phyloP scores from a whole-genome alignment of 2,888 invertebrate species.

The Amaurobius ferox region DNA sequence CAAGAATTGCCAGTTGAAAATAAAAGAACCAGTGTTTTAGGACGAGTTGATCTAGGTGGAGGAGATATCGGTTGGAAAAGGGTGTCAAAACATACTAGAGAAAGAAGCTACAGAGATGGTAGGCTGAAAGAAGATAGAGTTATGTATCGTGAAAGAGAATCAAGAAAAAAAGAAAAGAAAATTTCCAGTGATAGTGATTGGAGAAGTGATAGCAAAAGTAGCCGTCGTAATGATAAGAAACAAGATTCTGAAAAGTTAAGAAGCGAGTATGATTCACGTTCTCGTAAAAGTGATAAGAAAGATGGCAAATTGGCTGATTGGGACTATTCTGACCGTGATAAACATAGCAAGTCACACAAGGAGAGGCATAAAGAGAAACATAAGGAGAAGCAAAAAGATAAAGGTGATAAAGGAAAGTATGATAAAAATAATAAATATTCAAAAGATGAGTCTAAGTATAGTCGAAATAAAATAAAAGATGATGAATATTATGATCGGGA shows the following conservation, averaged over 20 bases:
- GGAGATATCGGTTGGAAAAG: conserved; percentile 84
- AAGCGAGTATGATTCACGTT: conserved; percentile 66
- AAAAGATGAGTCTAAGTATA: conserved; percentile 63
- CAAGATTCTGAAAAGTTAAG: conserved; percentile 74
- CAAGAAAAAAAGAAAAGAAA: conserved; percentile 70
- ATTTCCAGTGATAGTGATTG: conserved; percentile 35
- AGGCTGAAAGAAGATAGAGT: conserved; percentile 79
- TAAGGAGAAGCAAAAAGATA: conserved; percentile 64
- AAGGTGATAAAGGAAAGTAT: conserved; percentile 60
- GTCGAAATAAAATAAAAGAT: conserved; percentile 54
- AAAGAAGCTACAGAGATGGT: conserved; percentile 84
- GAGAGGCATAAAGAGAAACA: conserved; percentile 67
- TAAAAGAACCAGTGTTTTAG: conserved; percentile 72
- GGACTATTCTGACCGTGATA: conserved; percentile 55
- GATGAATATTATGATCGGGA: conserved; percentile 61
- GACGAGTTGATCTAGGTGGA: conserved; percentile 69
- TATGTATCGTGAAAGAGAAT: conserved; percentile 76
- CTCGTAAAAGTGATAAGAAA: conserved; percentile 61
- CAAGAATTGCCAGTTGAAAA: conserved; percentile 58
- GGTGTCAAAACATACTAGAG: conserved; percentile 86
- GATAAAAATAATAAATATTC: conserved; percentile 50
- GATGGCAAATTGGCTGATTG: conserved; percentile 14
- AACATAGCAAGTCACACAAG: conserved; percentile 54
- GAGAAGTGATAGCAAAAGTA: conserved; percentile 67
- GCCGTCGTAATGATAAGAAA: conserved; percentile 74